These are phyloP conservation scores for Aramus guarauna DNA, from an alignment of 2,113 vertebrate genomes.

Conservation along the genomic window DNA sequence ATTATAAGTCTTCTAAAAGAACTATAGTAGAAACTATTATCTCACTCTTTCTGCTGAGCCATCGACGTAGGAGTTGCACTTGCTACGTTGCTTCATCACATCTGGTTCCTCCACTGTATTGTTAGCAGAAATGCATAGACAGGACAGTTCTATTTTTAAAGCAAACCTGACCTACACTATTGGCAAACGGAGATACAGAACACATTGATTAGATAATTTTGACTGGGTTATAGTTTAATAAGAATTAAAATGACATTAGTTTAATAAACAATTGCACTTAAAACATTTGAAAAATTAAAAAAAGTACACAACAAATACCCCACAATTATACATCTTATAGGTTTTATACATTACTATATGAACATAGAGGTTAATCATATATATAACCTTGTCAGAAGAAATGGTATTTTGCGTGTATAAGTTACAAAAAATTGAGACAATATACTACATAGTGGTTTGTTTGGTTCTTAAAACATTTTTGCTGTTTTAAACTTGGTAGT, in stretches of 20 bases:
- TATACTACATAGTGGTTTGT: constrained; percentile 67
- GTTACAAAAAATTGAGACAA: constrained; percentile 57
- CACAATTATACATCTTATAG: constrained; percentile 69
- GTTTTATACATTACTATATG: constrained; percentile 73
- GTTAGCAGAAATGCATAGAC: constrained; percentile 48
- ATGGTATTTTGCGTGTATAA: constrained; percentile 44
- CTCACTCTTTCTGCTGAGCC: constrained; percentile 24
- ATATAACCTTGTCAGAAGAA: constrained; percentile 69
- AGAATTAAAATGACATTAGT: constrained; percentile 74
- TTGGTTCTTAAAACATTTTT: constrained; percentile 46
- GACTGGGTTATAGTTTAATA: constrained; percentile 76
- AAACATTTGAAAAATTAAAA: constrained; percentile 80
- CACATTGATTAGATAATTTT: constrained; percentile 39
- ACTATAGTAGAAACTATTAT: constrained; percentile 45
- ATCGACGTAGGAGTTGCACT: constrained; percentile 65
- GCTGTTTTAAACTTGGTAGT: constrained; percentile 20
- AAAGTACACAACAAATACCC: constrained; percentile 79
- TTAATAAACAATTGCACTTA: constrained; percentile 86
- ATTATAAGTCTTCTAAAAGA: constrained; percentile 12
- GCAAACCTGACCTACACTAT: constrained; percentile 10
- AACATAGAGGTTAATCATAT: constrained; percentile 70
- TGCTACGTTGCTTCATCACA: background rate
- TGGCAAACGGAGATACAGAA: constrained; percentile 52
- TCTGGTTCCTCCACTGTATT: constrained; percentile 44
- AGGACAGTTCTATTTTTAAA: constrained; percentile 42